Evolutionary conservation across 2,888 invertebrate species (phyloP), one percentile per base, ranked within the genome.

Genomic region (Papilio gigon): DNA sequence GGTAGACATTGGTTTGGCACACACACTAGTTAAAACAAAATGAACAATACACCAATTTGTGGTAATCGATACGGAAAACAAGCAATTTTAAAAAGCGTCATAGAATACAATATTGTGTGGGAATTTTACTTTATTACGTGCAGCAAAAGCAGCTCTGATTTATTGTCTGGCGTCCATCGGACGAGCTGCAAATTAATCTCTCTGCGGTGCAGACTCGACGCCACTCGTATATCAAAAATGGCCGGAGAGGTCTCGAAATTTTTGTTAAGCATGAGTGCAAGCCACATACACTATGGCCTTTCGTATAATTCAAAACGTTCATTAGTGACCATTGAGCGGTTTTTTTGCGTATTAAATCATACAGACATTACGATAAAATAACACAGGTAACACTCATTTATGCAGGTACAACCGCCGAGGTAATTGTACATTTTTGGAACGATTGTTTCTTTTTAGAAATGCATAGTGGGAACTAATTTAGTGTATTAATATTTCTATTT

Each of bases 151-250:
- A 35, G 33, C 33, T 44, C 70, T 75, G 75, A 78, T 78, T 77
- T 77, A 78, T 75, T 67, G 77, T 73, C 76, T 70, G 73, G 74
- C 70, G 74, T 77, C 75, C 72, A 76, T 77, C 76, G 74, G 65
- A 59, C 65, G 66, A 72, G 73, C 70, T 75, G 68, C 71, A 74
- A 76, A 79, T 80, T 79, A 80, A 79, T 80, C 78, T 77, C 73
- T 56, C 67, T 70, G 76, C 64, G 72, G 72, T 70, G 61, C 70
- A 74, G 72, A 73, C 72, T 70, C 72, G 66, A 62, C 70, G 62
- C 70, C 73, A 74, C 73, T 74, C 75, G 70, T 78, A 74, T 73
- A 77, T 77, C 76, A 78, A 77, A 78, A 78, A 75, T 70, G 56
- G 66, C 66, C 63, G 53, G 67, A 68, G 70, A 65, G 69, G 66